Base-by-base conservation (phyloP, 2,888 invertebrate genomes). In the Xylota segnis region DNA sequence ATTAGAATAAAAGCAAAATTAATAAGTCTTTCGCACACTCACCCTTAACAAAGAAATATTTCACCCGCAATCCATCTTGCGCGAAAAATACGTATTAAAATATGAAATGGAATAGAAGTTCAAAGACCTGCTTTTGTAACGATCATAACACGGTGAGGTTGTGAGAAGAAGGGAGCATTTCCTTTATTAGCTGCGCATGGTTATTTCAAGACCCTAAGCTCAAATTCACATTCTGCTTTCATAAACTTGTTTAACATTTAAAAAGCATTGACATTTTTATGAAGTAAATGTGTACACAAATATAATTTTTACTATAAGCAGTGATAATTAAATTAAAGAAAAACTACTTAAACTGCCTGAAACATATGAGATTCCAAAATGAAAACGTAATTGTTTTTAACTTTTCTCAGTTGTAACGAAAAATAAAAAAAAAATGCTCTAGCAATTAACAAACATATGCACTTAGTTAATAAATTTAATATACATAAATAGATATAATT, bases 91-190 rank as follows among this genome's bases (percentile, higher is more conserved):
- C 47, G 45, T 52, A 43, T 59, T 58, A 12, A 45, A 14, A 1
- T 27, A 59, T 23, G 40, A 32, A 59, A 66, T 68, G 40, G 43
- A 82, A 76, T 87, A 83, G 78, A 86, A 83, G 16, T 56, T 29
- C n/a, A 45, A 32, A 45, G 0, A 16, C 9, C 32, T 47, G 58
- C 81, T 71, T 68, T 88, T 88, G 82, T 75, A 84, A 88, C 87
- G 65, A 61, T 52, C 16, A 43, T 52, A 6, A 52, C 34, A 61
- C 12, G 16, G 29, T 34, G 37, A 58, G 87, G 87, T 79, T 89
- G 89, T 89, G 90, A 89, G 88, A 88, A 88, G 88, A 89, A 88
- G 89, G 83, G 75, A 87, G 83, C 72, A 76, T 88, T 74, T 78
- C 66, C 84, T 74, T 61, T 50, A 56, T 58, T 63, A 43, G 29